Percentiles rank a stretch among this genome's conserved stretches.
Conservation (phyloP, 1,140 invertebrate genomes). For the Anastrepha ludens region DNA sequence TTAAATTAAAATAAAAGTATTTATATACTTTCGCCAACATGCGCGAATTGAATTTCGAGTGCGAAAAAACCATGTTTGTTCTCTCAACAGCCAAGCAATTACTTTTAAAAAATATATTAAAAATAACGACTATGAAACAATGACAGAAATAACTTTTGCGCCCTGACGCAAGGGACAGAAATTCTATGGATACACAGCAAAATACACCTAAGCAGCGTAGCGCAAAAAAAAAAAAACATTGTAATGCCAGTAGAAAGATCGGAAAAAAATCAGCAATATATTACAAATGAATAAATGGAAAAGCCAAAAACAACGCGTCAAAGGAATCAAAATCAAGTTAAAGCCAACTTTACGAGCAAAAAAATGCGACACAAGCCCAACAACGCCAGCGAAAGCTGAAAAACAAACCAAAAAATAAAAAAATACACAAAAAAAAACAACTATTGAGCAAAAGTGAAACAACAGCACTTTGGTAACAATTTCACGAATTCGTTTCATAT, state of each 20-base stretch:
- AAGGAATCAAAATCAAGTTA: constrained; percentile 41
- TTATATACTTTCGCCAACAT: not conserved
- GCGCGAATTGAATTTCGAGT: constrained; percentile 5
- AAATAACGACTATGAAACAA: constrained; percentile 22
- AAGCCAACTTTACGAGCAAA: constrained; percentile 31
- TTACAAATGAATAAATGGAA: constrained; percentile 32
- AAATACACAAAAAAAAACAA: not conserved
- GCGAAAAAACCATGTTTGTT: not conserved
- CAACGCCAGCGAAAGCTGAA: not conserved
- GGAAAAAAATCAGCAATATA: not conserved
- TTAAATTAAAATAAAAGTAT: constrained; percentile 40
- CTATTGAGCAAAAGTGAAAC: not conserved
- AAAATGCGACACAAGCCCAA: not conserved
- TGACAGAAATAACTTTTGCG: not conserved
- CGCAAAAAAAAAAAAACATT: not conserved
- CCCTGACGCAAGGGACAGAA: not conserved
- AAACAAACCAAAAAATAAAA: not conserved
- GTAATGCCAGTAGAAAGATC: not conserved
- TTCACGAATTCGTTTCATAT: constrained; percentile 49
- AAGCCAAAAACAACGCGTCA: not conserved
- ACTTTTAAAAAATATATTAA: constrained; percentile 44
- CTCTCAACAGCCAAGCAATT: not conserved
- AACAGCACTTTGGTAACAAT: constrained; percentile 27
- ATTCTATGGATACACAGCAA: not conserved
- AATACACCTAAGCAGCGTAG: not conserved